Evolutionary conservation across 2,888 invertebrate genomes (phyloP), one percentile per base, ranked within the genome.

Genomic region (Dryadula phaetusa): DNA sequence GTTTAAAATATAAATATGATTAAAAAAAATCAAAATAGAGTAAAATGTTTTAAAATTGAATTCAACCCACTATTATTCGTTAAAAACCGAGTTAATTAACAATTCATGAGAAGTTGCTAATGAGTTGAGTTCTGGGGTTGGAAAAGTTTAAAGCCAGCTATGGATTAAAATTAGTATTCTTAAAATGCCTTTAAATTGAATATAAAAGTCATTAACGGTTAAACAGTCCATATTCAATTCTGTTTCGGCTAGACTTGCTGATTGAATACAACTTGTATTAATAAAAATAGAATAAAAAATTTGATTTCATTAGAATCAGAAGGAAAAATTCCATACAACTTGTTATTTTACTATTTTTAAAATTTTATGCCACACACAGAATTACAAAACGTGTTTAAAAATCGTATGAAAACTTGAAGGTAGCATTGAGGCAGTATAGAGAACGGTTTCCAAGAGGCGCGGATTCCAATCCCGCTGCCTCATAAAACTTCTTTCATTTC

Each of bases 111-210:
- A 56, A 56, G n/a, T 40, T 56, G 8, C 22, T 22, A 40, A 56
- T 25, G n/a, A 56, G 22, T 56, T 56, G 56, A 56, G 56, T 56
- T 56, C 22, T 56, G 22, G 25, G 40, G 25, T 56, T 40, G 40
- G 10, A 3, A 25, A 56, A 56, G 56, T 56, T 56, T n/a, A 40
- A 40, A 56, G 37, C 37, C 14, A 37, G 54, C 20, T 20, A 14
- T 34, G 37, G 37, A 56, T 56, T 56, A 22, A 40, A 56, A 56
- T 56, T 22, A 46, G 46, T 46, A 40, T 40, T 56, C 22, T 40
- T 56, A 22, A 56, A 56, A 56, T 25, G 18, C 22, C n/a, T 40
- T n/a, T 62, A 28, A n/a, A 37, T 37, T 46, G 20, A 53, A 61
- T 52, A 18, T 12, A 37, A n/a, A 52, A 22, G 22, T 47, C 22